Evolutionary conservation across 2,113 vertebrate genomes (phyloP), one percentile per base, ranked within the genome.

Genomic region (Campylorhamphus procurvoides): DNA sequence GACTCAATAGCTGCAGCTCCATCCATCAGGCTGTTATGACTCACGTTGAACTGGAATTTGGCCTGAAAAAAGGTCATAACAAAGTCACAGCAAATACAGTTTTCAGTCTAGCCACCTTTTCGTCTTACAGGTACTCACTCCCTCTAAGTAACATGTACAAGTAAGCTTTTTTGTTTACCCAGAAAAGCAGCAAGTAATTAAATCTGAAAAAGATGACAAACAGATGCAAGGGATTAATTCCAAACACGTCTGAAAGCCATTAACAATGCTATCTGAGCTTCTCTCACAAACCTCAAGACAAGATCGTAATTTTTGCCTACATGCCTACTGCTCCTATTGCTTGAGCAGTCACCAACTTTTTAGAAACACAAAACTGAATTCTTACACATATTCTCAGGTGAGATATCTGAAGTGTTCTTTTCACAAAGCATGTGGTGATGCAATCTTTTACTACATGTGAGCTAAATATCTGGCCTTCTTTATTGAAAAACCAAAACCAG

Each of bases 151-250:
- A 20, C n/a, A 66, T 3, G 1, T 24, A 56, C 0, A 2, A 52
- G 8, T 46, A 56, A 47, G 3, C 5, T 4, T 56, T 40, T 84
- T 53, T 80, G 28, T 86, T 92, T 80, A 92, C 31, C 10, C 49
- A 62, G 68, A 64, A 92, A 86, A 90, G 2, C n/a, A 90, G 66
- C 16, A 88, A 90, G 25, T 73, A 68, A 84, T 89, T 95, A 89
- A 73, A 84, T 84, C 67, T 77, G 68, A 77, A 81, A 84, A 94
- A 77, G n/a, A 77, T 37, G 25, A 81, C 39, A 75, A 93, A 72
- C 40, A 87, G 68, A 87, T 94, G 55, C 64, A 62, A 80, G 20
- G 1, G 25, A 71, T 80, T 89, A 89, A 86, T 92, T 96, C 62
- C 75, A 83, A 88, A 73, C 40, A 80, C 3, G 1, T 40, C 49